These are phyloP conservation scores for Nowickia ferox DNA, from an alignment of 2,888 invertebrate genomes.

Conservation along the genomic window DNA sequence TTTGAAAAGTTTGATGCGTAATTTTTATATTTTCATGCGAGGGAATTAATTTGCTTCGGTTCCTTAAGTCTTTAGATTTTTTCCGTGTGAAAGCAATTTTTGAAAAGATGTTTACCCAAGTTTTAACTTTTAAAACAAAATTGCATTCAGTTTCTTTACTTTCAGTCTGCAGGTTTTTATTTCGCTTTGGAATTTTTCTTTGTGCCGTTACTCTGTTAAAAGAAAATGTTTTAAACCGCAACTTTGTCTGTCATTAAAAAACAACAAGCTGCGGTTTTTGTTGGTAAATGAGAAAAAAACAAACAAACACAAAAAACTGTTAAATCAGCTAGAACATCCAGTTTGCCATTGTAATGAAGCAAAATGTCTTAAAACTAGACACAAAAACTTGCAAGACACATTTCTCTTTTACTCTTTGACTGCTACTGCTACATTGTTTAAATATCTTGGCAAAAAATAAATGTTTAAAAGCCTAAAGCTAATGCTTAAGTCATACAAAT, in stretches of 20 bases:
- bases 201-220: constrained; percentile 24
- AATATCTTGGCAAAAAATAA: not conserved
- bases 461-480: constrained; percentile 24
- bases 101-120: no score
- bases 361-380: constrained; percentile 22
- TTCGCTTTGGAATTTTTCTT: not conserved
- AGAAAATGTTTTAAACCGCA: constrained; percentile 44
- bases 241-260: constrained; percentile 57
- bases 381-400: constrained; percentile 22
- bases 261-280: constrained; percentile 36
- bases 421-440: not conserved
- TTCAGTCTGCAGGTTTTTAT: not conserved
- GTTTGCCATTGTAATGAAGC: constrained; percentile 22
- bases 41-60: no score
- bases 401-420: constrained; percentile 22
- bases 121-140: not conserved
- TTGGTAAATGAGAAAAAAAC: not conserved
- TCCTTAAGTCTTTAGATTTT: not conserved
- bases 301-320: not conserved
- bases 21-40: no score
- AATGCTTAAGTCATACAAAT: constrained; percentile 46
- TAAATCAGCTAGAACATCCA: constrained; percentile 36
- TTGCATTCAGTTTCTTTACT: not conserved
- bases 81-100: not conserved
- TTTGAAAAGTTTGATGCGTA: no score